Percentiles rank a stretch among this genome's conserved stretches.
phyloP scores from a whole-genome alignment of 2,113 vertebrate genomes.

The Phalacrocorax pelagicus region DNA sequence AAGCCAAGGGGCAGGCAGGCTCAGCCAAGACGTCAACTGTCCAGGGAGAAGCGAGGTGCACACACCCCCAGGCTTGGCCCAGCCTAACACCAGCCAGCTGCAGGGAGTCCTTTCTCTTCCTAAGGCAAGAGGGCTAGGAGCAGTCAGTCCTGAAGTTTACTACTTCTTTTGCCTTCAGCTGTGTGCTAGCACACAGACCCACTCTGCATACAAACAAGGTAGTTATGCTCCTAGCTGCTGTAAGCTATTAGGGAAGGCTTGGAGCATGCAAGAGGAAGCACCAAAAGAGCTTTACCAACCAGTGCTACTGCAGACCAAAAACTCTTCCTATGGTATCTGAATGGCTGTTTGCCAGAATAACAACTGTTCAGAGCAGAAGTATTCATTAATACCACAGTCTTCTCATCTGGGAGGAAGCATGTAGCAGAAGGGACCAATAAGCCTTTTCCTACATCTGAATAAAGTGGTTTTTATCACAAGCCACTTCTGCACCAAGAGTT shows the following conservation, averaged over 20 bases:
- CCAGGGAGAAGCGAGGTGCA: rapidly evolving
- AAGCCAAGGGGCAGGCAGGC: not conserved
- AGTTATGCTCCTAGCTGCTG: not conserved
- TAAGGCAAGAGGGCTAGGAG: rapidly evolving
- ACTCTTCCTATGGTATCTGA: not conserved
- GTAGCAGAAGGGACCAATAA: not conserved
- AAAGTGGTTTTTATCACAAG: not conserved
- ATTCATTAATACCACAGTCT: not conserved
- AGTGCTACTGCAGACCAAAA: not conserved
- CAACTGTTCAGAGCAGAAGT: not conserved
- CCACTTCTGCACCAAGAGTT: not conserved
- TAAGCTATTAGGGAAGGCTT: not conserved
- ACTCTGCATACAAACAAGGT: not conserved
- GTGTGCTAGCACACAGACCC: too few species aligned
- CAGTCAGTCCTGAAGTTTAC: too few species aligned
- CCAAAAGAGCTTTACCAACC: not conserved
- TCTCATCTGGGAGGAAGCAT: not conserved
- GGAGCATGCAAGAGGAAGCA: not conserved
- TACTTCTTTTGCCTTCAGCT: not conserved
- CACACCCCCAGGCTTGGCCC: rapidly evolving
- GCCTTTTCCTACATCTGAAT: not conserved
- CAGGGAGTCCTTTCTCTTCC: too few species aligned
- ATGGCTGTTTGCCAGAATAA: not conserved
- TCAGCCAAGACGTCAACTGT: not conserved
- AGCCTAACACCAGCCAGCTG: not conserved